phyloP scores from a whole-genome alignment of 2,888 invertebrate species.

The Hybos culiciformis region DNA sequence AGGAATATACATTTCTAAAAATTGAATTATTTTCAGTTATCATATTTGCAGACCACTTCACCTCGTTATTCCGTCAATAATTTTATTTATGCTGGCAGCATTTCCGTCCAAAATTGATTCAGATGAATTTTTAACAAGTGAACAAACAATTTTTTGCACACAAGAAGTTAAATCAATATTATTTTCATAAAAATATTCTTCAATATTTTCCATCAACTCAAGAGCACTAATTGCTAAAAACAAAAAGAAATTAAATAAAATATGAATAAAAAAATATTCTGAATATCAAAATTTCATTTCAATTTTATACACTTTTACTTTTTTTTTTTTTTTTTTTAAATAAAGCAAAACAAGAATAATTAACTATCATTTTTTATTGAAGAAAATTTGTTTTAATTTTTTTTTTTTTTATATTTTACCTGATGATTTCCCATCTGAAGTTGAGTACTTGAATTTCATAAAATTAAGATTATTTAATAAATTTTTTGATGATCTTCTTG shows the following conservation, averaged over 20 bases:
- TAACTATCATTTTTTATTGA: not conserved
- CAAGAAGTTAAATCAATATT: constrained; percentile 48
- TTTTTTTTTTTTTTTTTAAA: not conserved
- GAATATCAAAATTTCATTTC: not conserved
- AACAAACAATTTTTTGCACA: constrained; percentile 45
- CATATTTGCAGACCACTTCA: too few relatives aligned
- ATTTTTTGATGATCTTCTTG: constrained; percentile 8
- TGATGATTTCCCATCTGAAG: constrained; percentile 11
- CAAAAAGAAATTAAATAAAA: not conserved
- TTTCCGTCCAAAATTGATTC: constrained; percentile 29
- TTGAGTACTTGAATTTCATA: constrained; percentile 13
- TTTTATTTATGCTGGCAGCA: constrained; percentile 35
- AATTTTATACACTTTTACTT: not conserved
- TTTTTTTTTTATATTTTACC: constrained; percentile 12
- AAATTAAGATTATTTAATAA: constrained; percentile 10
- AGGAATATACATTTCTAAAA: too few relatives aligned
- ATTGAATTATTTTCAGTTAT: too few relatives aligned
- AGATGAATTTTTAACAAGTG: constrained; percentile 35
- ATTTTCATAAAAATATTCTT: constrained; percentile 41
- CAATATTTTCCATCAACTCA: constrained; percentile 36
- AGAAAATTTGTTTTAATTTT: too few relatives aligned
- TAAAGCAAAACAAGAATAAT: not conserved
- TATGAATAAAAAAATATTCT: not conserved
- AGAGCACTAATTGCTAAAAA: constrained; percentile 20
- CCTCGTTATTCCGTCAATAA: constrained; percentile 38